Evolutionary conservation across 2,113 vertebrate genomes (phyloP).

Genomic region (Equus przewalskii): DNA sequence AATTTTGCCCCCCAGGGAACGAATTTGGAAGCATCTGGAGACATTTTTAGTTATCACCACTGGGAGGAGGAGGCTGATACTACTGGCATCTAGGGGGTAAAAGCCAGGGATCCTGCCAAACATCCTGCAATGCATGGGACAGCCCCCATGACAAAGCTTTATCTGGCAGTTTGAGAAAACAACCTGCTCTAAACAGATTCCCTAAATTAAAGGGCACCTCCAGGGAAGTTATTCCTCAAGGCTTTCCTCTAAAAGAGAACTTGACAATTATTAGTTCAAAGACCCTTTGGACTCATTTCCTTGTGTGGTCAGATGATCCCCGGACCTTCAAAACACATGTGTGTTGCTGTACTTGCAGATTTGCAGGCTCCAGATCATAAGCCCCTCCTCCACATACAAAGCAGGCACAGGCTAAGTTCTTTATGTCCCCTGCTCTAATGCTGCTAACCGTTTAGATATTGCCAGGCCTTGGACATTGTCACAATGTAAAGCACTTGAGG

Average conservation of each 20-base stretch:
- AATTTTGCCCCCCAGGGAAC: background rate
- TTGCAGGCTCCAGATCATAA: background rate
- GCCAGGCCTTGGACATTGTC: background rate
- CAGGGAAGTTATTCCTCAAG: background rate
- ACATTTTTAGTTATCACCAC: background rate
- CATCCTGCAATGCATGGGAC: background rate
- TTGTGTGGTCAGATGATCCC: background rate
- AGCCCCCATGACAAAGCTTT: background rate
- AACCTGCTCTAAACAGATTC: background rate
- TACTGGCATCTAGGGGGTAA: background rate
- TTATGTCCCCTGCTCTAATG: background rate
- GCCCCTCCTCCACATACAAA: background rate
- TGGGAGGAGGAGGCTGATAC: background rate
- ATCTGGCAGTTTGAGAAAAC: background rate
- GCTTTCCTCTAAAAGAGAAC: constrained; percentile 20
- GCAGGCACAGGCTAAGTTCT: background rate
- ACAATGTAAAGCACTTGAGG: background rate
- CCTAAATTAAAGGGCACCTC: background rate
- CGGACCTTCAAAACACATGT: background rate
- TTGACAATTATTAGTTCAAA: background rate
- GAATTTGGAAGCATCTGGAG: background rate
- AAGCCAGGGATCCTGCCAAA: background rate
- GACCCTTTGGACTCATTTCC: background rate
- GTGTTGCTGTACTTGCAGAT: background rate
- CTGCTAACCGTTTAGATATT: background rate